Evolutionary conservation across 2,113 vertebrate species (phyloP), one percentile per base, ranked within the genome.

Genomic region (Neomonachus schauinslandi): DNA sequence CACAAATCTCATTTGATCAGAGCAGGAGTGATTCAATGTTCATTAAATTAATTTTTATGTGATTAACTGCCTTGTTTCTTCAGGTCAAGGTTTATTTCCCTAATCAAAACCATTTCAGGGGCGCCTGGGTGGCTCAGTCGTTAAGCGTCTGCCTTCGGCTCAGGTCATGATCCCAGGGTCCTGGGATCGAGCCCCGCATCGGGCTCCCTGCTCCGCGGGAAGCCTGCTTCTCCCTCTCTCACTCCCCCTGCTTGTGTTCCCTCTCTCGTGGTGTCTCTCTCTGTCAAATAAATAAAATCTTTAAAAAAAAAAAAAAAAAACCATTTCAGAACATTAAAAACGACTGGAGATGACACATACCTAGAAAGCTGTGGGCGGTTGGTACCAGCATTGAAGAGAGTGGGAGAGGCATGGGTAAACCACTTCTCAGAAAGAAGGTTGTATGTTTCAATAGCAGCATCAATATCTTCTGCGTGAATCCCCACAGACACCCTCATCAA

Each of bases 361-460:
- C 99, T 99, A 96, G 99, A 99, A 71, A 99, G 99, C 92, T 99
- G 99, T 1, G 99, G 99, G n/a, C 98, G 99, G 98, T 99, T 99
- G 98, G 99, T 99, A 76, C 99, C 99, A 0, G 99, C 99, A 7
- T 99, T 99, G 98, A 99, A 99, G 8, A 99, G 99, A 2, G 99
- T 99, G 7, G 99, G 99, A 2, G 99, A 99, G 9, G 99, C 99
- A 12, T 99, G 99, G 1, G 99, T 99, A 97, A 99, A 99, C 99
- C 99, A 99, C 94, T 98, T 99, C 98, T 99, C 99, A 2, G 99
- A 99, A 81, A 99, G 99, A 74, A 99, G 98, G 89, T 99, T 99
- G 98, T 99, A 99, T 0, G 99, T 99, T 96, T 99, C 99, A 61
- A 99, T 99, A 51, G 99, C 99, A 11, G 99, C 99, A 0, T 99